Percentiles rank a stretch among this genome's conserved stretches.
Conservation (phyloP, 2,797 vertebrate genomes). For the Rhyacichthys aspro region DNA sequence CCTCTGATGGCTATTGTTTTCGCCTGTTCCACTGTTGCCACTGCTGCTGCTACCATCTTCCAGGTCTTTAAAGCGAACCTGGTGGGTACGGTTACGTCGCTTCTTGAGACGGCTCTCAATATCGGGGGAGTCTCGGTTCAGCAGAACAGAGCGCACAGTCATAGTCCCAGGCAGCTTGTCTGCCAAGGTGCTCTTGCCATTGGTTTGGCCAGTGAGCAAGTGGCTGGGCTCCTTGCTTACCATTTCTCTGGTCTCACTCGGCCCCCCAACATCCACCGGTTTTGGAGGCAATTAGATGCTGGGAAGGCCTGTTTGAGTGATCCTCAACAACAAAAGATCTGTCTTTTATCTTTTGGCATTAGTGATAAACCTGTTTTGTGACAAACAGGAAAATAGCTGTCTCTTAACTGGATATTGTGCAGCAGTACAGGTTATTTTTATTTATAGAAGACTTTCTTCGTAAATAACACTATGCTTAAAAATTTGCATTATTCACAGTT, state of each 20-base stretch:
- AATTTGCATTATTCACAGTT: slow-evolving; percentile 55
- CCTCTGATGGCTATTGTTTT: slow-evolving; percentile 68
- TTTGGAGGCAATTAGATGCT: slow-evolving; percentile 58
- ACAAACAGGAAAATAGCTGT: slow-evolving; percentile 36
- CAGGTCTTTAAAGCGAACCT: slow-evolving; percentile 88
- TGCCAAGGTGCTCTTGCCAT: slow-evolving; percentile 76
- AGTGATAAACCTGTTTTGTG: slow-evolving; percentile 47
- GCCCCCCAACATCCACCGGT: slow-evolving; percentile 70
- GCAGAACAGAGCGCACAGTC: slow-evolving; percentile 87
- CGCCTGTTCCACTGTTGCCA: slow-evolving; percentile 66
- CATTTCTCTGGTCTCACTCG: slow-evolving; percentile 73
- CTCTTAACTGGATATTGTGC: slow-evolving; percentile 34
- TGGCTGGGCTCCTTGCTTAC: slow-evolving; percentile 84
- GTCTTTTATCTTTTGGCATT: slow-evolving; percentile 42
- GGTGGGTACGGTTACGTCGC: slow-evolving; percentile 84
- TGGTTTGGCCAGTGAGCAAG: slow-evolving; percentile 72
- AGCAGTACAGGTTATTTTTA: slow-evolving; percentile 36
- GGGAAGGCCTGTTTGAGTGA: slow-evolving; percentile 53
- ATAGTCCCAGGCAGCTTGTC: slow-evolving; percentile 81
- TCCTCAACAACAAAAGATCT: slow-evolving; percentile 45
- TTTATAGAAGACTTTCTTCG: slow-evolving; percentile 33
- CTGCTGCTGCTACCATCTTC: slow-evolving; percentile 80
- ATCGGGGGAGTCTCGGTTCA: slow-evolving; percentile 85
- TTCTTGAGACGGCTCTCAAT: slow-evolving; percentile 83
- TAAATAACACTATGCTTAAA: slow-evolving; percentile 46